A percentile compares a stretch with the other conserved stretches of the same genome.
These are phyloP conservation scores for Lasaia peninsularis DNA, from an alignment of 1,140 invertebrate genomes.

Conservation along the genomic window DNA sequence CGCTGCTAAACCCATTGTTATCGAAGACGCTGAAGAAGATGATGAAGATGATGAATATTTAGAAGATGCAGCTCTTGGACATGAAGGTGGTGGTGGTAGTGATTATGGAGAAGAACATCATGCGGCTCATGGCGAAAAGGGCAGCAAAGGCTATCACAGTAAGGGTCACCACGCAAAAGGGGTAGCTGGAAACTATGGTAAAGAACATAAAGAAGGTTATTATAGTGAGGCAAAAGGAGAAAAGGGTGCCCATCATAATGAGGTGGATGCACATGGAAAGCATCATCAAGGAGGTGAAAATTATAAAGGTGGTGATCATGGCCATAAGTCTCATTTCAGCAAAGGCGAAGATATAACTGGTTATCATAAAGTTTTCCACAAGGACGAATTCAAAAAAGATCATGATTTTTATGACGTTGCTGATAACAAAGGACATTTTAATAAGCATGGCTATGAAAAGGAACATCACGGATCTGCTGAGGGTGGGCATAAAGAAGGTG, in stretches of 20 bases:
- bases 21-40: conserved; percentile 52
- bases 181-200: conserved; percentile 48
- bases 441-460: conserved; percentile 78
- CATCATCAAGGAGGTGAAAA: conserved; percentile 74
- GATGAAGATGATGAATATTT: conserved; percentile 48
- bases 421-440: conserved; percentile 81
- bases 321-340: conserved; percentile 82
- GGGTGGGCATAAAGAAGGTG: conserved; percentile 78
- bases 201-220: conserved; percentile 56
- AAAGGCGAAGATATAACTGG: conserved; percentile 84
- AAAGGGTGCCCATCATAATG: conserved; percentile 53
- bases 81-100: conserved; percentile 57
- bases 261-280: conserved; percentile 62
- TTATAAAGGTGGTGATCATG: conserved; percentile 83
- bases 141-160: conserved; percentile 62
- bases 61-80: conserved; percentile 36
- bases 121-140: conserved; percentile 67
- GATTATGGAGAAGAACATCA: conserved; percentile 60
- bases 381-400: conserved; percentile 86
- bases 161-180: conserved; percentile 57
- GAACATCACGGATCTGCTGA: conserved; percentile 73
- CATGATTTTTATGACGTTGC: conserved; percentile 85
- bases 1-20: conserved; percentile 51
- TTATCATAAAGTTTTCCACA: conserved; percentile 84
- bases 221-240: conserved; percentile 57